phyloP scores from a whole-genome alignment of 2,888 invertebrate species.

The Cynaeus angustus region DNA sequence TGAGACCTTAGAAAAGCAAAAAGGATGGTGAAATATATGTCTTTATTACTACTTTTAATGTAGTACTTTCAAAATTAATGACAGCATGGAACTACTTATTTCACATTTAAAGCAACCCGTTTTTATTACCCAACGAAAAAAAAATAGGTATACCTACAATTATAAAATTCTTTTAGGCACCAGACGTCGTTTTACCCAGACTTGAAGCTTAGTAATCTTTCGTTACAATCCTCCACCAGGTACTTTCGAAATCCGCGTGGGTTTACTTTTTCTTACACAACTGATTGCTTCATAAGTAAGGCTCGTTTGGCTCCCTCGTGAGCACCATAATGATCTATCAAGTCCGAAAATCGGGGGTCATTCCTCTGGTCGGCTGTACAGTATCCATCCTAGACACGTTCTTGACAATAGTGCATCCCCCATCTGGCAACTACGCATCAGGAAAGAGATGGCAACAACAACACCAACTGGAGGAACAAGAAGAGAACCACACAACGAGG shows the following conservation, averaged over 20 bases:
- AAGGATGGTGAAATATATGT: neutral
- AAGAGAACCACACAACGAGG: slow-evolving; percentile 62
- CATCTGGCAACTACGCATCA: slow-evolving; percentile 59
- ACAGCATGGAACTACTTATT: neutral
- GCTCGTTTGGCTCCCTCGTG: neutral
- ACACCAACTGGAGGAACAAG: slow-evolving; percentile 56
- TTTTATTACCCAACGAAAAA: too few species aligned
- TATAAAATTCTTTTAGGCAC: too few species aligned
- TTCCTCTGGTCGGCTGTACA: slow-evolving; percentile 59
- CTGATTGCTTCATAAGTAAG: slow-evolving; percentile 7
- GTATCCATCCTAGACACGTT: slow-evolving; percentile 57
- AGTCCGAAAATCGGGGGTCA: slow-evolving; percentile 17
- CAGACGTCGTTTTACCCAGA: too few species aligned
- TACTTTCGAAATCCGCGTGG: slow-evolving; percentile 27
- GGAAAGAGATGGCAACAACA: slow-evolving; percentile 55
- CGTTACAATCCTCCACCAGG: neutral
- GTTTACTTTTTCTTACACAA: slow-evolving; percentile 18
- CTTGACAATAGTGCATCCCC: slow-evolving; percentile 58
- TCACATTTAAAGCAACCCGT: too few species aligned
- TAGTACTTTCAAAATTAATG: neutral
- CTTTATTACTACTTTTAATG: neutral
- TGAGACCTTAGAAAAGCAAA: neutral
- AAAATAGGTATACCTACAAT: too few species aligned
- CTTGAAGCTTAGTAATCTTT: too few species aligned
- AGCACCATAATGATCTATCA: neutral